phyloP scores from a whole-genome alignment of 2,888 invertebrate species.

The Saturnia japonica region DNA sequence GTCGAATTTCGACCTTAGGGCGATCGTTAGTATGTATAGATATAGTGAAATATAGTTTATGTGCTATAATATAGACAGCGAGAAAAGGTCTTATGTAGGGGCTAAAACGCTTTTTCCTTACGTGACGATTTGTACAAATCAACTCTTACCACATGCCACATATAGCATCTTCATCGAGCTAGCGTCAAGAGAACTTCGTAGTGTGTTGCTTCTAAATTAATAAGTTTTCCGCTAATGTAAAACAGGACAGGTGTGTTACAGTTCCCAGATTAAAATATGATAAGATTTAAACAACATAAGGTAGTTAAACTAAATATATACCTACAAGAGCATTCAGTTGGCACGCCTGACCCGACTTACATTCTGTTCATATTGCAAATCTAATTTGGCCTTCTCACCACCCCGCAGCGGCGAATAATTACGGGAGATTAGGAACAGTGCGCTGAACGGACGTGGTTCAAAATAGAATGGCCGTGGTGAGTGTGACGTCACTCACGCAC shows the following conservation, averaged over 20 bases:
- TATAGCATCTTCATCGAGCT: not conserved
- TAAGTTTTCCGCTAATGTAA: not conserved
- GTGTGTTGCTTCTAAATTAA: not conserved
- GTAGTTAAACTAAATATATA: constrained; percentile 44
- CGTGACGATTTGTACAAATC: no score
- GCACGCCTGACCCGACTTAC: constrained; percentile 49
- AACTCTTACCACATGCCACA: no score
- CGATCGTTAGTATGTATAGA: no score
- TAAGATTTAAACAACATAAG: constrained; percentile 25
- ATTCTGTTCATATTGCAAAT: constrained; percentile 35
- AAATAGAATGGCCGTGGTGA: constrained; percentile 15
- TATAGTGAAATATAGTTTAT: no score
- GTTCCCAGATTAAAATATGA: constrained; percentile 21
- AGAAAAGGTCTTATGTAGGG: no score
- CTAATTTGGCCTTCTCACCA: constrained; percentile 29
- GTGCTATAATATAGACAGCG: no score
- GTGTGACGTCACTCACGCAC: constrained; percentile 16
- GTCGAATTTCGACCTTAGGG: no score
- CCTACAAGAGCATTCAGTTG: constrained; percentile 30
- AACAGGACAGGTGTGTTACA: constrained; percentile 8
- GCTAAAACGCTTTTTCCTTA: no score
- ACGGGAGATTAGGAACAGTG: not conserved
- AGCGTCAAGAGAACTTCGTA: not conserved
- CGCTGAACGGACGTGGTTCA: constrained; percentile 5
- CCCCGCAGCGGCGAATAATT: constrained; percentile 5